A percentile compares a stretch with the other conserved stretches of the same genome.
Conservation (phyloP, 2,888 invertebrate species). For the Himalopsyche japonica region DNA sequence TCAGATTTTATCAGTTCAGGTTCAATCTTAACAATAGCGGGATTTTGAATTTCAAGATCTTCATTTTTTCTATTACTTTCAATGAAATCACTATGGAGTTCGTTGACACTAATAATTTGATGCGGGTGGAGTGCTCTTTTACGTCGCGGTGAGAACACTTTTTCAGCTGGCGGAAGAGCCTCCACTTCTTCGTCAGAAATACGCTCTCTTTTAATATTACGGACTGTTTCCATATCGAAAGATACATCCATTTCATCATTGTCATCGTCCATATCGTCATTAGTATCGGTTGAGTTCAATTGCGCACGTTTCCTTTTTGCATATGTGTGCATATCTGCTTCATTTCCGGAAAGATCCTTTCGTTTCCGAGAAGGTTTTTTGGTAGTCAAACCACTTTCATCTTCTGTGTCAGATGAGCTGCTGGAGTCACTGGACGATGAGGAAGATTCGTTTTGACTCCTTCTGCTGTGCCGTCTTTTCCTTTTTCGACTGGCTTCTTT, state of each 20-base stretch:
- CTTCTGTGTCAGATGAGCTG: constrained; percentile 47
- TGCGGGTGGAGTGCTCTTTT: constrained; percentile 42
- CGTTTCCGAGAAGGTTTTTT: background rate
- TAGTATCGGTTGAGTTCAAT: constrained; percentile 45
- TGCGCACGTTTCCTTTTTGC: constrained; percentile 42
- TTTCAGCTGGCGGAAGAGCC: constrained; percentile 43
- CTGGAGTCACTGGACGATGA: constrained; percentile 49
- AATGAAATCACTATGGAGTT: constrained; percentile 55
- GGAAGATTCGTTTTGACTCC: constrained; percentile 13
- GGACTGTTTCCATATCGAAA: constrained; percentile 19
- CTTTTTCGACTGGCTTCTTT: constrained; percentile 45
- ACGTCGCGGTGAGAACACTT: constrained; percentile 48
- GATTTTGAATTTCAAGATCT: background rate
- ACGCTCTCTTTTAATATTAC: constrained; percentile 53
- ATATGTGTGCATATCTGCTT: constrained; percentile 17
- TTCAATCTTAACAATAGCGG: constrained; percentile 20
- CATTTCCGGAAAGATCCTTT: background rate
- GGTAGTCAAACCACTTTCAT: constrained; percentile 38
- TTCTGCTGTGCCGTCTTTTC: constrained; percentile 46
- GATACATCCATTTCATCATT: constrained; percentile 49
- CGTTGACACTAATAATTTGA: constrained; percentile 57
- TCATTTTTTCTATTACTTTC: constrained; percentile 45
- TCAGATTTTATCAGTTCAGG: background rate
- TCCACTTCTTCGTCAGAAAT: constrained; percentile 55
- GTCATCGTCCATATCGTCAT: constrained; percentile 43